Evolutionary conservation across 2,797 vertebrate species (phyloP).

Genomic region (Ficedula albicollis): DNA sequence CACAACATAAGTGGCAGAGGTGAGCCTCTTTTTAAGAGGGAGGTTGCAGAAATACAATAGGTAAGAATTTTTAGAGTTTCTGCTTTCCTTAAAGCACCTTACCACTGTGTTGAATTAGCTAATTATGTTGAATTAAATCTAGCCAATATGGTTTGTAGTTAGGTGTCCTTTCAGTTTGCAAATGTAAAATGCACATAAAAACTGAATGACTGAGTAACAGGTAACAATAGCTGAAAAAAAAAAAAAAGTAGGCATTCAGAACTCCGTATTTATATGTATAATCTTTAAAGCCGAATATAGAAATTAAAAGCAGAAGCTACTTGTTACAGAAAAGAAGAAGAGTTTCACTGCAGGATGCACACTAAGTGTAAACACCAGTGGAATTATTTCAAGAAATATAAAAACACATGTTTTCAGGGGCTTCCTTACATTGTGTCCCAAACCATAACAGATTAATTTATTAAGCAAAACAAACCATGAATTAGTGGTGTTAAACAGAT

Average conservation of each 20-base stretch:
- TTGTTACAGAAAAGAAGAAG: background rate
- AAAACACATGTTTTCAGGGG: background rate
- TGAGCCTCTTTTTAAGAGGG: background rate
- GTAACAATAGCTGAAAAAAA: background rate
- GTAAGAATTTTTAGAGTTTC: background rate
- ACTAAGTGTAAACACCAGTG: background rate
- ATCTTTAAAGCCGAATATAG: background rate
- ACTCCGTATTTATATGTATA: background rate
- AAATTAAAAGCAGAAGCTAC: background rate
- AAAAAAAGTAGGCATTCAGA: background rate
- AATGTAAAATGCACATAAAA: background rate
- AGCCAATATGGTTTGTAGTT: background rate
- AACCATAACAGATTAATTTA: background rate
- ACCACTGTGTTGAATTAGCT: background rate
- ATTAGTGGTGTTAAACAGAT: background rate
- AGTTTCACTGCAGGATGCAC: background rate
- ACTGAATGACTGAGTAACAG: background rate
- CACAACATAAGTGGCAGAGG: background rate
- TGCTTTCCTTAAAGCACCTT: background rate
- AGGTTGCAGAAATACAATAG: background rate
- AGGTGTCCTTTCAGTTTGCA: background rate
- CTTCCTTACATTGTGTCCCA: background rate
- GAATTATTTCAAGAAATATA: background rate
- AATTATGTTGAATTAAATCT: background rate
- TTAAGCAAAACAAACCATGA: background rate